Percentiles rank a stretch among this genome's conserved stretches.
phyloP scores from a whole-genome alignment of 2,888 invertebrate species.

The Caradrina kadenii region DNA sequence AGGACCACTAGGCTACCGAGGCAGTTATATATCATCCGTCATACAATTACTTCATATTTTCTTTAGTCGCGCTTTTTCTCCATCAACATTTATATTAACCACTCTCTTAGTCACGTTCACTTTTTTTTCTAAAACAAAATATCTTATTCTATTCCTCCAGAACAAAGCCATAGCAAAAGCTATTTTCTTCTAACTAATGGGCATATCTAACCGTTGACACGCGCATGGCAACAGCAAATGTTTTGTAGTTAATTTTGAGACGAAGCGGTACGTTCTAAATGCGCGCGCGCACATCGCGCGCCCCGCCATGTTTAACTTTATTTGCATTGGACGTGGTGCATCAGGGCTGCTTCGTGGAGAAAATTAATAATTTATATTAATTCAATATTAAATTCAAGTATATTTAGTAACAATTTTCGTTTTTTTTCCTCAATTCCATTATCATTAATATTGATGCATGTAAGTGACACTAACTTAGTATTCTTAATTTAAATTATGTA shows the following conservation, averaged over 20 bases:
- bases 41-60: no score
- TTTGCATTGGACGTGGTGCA: slow-evolving; percentile 63
- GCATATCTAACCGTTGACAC: slow-evolving; percentile 52
- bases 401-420: no score
- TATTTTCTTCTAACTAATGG: slow-evolving; percentile 52
- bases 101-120: no score
- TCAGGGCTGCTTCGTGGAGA: slow-evolving; percentile 62
- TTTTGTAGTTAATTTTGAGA: slow-evolving; percentile 64
- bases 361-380: neutral
- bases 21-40: no score
- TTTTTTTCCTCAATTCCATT: no score
- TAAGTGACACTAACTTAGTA: no score
- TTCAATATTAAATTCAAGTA: no score
- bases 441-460: no score
- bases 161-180: slow-evolving; percentile 23
- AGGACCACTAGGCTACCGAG: no score
- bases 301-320: slow-evolving; percentile 61
- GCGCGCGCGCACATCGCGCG: slow-evolving; percentile 62
- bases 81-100: no score
- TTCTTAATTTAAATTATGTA: no score
- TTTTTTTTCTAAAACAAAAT: neutral
- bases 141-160: neutral
- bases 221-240: slow-evolving; percentile 59
- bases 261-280: slow-evolving; percentile 61
- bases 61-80: no score